A percentile compares a stretch with the other conserved stretches of the same genome.
Evolutionary conservation across 2,888 invertebrate genomes (phyloP).

Genomic region (Chirona hameri): DNA sequence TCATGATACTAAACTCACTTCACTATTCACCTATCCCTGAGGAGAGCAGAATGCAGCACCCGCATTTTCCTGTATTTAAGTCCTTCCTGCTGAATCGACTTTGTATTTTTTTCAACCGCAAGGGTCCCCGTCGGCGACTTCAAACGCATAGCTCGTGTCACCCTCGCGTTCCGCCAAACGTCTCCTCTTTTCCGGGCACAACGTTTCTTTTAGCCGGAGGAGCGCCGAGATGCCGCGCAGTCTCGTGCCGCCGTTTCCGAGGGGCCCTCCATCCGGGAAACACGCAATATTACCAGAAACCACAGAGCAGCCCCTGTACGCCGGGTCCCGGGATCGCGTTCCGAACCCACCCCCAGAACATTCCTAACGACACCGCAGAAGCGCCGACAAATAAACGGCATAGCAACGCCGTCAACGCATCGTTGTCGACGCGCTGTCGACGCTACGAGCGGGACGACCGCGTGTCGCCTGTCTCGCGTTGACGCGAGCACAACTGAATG

Average conservation of each 20-base stretch:
- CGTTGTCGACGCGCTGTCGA: background rate
- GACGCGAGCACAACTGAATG: too few relatives aligned
- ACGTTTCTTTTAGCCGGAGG: conserved; percentile 1
- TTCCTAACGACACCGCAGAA: background rate
- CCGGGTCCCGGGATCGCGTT: too few relatives aligned
- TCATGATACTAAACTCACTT: too few relatives aligned
- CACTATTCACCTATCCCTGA: too few relatives aligned
- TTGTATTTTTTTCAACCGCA: too few relatives aligned
- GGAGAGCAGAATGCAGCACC: too few relatives aligned
- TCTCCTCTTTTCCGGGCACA: background rate
- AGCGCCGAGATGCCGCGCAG: background rate
- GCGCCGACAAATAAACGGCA: too few relatives aligned
- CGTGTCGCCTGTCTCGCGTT: background rate
- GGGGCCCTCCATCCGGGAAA: background rate
- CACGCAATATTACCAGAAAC: background rate
- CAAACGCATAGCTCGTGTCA: background rate
- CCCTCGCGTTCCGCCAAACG: background rate
- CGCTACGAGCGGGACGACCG: background rate
- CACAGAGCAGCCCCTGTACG: background rate
- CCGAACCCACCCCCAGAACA: background rate
- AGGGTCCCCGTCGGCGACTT: background rate
- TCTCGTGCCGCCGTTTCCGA: background rate
- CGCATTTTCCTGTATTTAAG: too few relatives aligned
- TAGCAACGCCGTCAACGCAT: background rate
- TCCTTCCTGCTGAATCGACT: too few relatives aligned